phyloP scores from a whole-genome alignment of 2,888 invertebrate genomes.

The Aspidiotus rigidus region DNA sequence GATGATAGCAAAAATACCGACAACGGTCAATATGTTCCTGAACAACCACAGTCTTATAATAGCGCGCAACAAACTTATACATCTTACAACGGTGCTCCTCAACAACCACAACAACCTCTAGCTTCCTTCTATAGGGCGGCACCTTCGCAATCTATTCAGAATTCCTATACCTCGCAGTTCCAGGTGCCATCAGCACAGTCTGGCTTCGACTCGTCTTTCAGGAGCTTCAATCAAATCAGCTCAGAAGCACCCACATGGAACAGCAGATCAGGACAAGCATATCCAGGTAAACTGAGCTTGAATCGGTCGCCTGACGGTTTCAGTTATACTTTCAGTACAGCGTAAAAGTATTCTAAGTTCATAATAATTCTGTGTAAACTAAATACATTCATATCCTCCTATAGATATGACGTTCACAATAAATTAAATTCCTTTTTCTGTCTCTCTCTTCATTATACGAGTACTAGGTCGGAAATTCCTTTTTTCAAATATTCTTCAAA shows the following conservation, averaged over 20 bases:
- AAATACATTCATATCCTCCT: no score
- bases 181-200: conserved; percentile 14
- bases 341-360: conserved; percentile 32
- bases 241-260: neutral
- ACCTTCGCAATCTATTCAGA: neutral
- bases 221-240: neutral
- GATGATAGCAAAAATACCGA: conserved; percentile 35
- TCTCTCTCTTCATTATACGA: no score
- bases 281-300: conserved; percentile 77
- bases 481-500: no score
- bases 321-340: conserved; percentile 53
- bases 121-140: neutral
- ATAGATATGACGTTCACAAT: no score
- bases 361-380: neutral
- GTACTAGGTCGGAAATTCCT: no score
- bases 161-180: conserved; percentile 21
- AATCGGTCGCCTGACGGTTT: conserved; percentile 82
- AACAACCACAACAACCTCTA: conserved; percentile 7
- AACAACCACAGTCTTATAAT: conserved; percentile 40
- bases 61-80: neutral
- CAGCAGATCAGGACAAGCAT: conserved; percentile 38
- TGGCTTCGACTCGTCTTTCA: neutral
- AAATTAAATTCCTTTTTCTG: no score
- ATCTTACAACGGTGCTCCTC: neutral
- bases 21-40: conserved; percentile 39